Base-by-base conservation (phyloP, 37 sponge, comb jelly and placozoan genomes). In the Petrosia ficiformis region DNA sequence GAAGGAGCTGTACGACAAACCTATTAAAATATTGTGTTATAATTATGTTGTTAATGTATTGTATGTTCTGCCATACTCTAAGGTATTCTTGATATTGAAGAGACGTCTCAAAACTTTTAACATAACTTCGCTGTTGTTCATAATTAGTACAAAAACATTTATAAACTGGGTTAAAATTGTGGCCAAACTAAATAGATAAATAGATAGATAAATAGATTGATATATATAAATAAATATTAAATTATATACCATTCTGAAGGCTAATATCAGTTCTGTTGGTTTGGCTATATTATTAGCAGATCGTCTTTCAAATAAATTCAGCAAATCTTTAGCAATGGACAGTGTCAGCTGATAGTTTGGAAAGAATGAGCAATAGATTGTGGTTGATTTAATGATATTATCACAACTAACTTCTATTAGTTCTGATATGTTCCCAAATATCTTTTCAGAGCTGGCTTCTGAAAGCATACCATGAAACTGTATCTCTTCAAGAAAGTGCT, bases 121-220 rank as follows among this genome's bases (percentile, higher is more conserved):
- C 39, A 31, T 61, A 76, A 5, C 84, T 77, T 59, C 77, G 39
- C 64, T 83, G 70, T 29, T 83, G 68, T 71, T 83, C 84, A 69
- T 63, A 70, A 59, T 83, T 83, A 43, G 76, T 76, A 60, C 84
- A 83, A 68, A 83, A 83, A 30, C 71, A 25, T 71, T 83, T 76
- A 71, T 83, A 83, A 26, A 83, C 84, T 21, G 84, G 84, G 52
- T 83, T 83, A 39, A 76, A 76, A 64, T 83, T 83, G 77, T 76
- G 84, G 3, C 84, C 84, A 83, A 83, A 83, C 84, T 83, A 44
- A 5, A 80, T 44, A 39, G 63, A 61, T 26, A 22, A 61, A n/a
- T 5, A 61, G 28, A 5, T 26, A 22, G 63, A 26, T 24, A 22
- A 61, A 61, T 11, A 34, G 19, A 25, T 3, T 21, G 11, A 8